Base-by-base conservation (phyloP, 2,797 vertebrate genomes). In the Labeo calbasu region DNA sequence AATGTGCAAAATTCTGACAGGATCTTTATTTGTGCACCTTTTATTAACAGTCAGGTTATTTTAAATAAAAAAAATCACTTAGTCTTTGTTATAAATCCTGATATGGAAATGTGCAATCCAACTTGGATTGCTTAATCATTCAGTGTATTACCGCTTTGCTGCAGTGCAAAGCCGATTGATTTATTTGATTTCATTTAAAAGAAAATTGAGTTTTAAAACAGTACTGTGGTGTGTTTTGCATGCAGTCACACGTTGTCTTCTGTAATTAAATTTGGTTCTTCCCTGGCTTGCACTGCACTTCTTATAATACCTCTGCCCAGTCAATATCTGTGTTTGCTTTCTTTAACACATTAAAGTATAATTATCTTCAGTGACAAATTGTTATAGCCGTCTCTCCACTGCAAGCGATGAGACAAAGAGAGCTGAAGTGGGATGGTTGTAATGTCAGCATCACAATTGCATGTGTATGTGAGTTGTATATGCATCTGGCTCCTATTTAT, bases 21-120 rank as follows among this genome's bases (percentile, higher is more conserved):
- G 75, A 71, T 53, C 21, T 40, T 32, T 75, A 65, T 81, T 73
- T 81, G 81, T 59, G 63, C 87, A 86, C 78, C 86, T 87, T 77
- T 81, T 78, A 66, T 89, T 86, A 77, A 57, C 57, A 68, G 53
- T 70, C 46, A 77, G 82, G 85, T 87, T 78, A 81, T 90, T 65
- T 72, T 83, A 50, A 84, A 89, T 79, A 84, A 82, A 84, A 82
- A 84, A 77, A 70, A 23, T 15, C 3, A 11, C 23, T 25, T 50
- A 25, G 7, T 13, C 1, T 19, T 72, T 72, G 69, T 8, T 50
- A 72, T 72, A 23, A 63, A 43, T 65, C 17, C 15, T 48, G n/a
- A 63, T 6, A 28, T 65, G 12, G 25, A 78, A 48, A 65, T 28
- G 40, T 63, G 23, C 55, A 61, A 23, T 25, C 21, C 21, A 23